Conservation (phyloP, 1,140 invertebrate genomes). For the Euura saliciscinereae region DNA sequence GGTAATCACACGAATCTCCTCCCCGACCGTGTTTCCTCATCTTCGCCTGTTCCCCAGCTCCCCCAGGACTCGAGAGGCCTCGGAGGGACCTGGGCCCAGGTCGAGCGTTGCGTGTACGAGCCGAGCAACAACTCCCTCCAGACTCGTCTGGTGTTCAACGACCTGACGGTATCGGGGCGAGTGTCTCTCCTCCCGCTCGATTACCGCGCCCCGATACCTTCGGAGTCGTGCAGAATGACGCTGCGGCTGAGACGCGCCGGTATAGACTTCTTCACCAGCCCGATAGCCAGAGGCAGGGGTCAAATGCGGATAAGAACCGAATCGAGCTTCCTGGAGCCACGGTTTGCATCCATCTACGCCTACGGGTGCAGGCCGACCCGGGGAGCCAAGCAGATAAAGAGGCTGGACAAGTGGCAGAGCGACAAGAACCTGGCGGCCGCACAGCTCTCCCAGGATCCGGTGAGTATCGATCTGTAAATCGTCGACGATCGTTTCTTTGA, state of each 20-base stretch:
- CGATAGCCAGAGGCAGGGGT: conserved; percentile 61
- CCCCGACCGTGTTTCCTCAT: not conserved
- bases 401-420: conserved; percentile 47
- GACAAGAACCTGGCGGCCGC: conserved; percentile 15
- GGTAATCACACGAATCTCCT: conserved; percentile 23
- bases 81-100: conserved; percentile 52
- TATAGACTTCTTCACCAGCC: conserved; percentile 70
- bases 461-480: not conserved
- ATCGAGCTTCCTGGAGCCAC: conserved; percentile 80
- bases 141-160: conserved; percentile 77
- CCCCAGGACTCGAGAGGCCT: conserved; percentile 27
- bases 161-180: conserved; percentile 77
- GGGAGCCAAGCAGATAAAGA: conserved; percentile 50
- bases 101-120: conserved; percentile 77
- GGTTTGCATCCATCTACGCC: conserved; percentile 82
- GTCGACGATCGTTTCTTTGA: too few species aligned
- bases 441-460: not conserved
- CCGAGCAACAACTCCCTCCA: conserved; percentile 75
- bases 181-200: conserved; percentile 66
- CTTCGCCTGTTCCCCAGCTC: conserved; percentile 19
- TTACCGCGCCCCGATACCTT: conserved; percentile 51
- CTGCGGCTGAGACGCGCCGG: conserved; percentile 75
- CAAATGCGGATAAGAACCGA: conserved; percentile 79
- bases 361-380: conserved; percentile 69
- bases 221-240: conserved; percentile 77